phyloP scores from a whole-genome alignment of 2,113 vertebrate species.

The Sporophila hypoxantha region DNA sequence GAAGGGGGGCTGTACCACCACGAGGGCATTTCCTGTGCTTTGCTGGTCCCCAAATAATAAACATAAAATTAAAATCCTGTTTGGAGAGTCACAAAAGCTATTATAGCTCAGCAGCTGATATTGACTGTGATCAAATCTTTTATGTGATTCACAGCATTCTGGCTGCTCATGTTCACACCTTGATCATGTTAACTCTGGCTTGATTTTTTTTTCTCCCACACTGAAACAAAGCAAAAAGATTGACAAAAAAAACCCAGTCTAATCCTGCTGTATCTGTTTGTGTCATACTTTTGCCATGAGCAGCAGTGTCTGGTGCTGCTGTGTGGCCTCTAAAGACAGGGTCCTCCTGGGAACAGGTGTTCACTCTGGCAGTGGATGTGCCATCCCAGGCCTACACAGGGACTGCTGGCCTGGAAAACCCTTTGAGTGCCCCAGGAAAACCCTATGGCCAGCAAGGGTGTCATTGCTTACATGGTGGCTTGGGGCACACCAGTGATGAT shows the following conservation, averaged over 20 bases:
- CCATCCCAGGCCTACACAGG: neutral
- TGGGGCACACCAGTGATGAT: neutral
- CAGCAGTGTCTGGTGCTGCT: neutral
- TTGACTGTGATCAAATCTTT: slow-evolving; percentile 58
- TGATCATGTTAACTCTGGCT: slow-evolving; percentile 3
- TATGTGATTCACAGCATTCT: slow-evolving; percentile 52
- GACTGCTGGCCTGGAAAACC: neutral
- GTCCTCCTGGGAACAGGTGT: neutral
- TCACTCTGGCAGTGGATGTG: neutral
- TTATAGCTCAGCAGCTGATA: slow-evolving; percentile 37
- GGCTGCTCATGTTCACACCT: neutral
- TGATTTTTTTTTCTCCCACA: neutral
- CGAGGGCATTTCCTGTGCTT: neutral
- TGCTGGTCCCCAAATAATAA: slow-evolving; percentile 60
- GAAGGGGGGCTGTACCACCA: neutral
- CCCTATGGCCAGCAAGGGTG: fast-evolving
- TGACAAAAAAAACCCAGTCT: neutral
- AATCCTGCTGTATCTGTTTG: neutral
- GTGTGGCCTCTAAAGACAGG: neutral
- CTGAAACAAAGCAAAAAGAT: neutral
- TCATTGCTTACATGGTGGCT: fast-evolving
- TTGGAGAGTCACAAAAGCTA: slow-evolving; percentile 62
- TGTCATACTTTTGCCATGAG: neutral
- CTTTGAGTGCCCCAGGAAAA: fast-evolving
- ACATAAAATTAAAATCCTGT: slow-evolving; percentile 71